These are phyloP conservation scores for Drosophila histrio DNA, from an alignment of 2,888 invertebrate species.

Conservation along the genomic window DNA sequence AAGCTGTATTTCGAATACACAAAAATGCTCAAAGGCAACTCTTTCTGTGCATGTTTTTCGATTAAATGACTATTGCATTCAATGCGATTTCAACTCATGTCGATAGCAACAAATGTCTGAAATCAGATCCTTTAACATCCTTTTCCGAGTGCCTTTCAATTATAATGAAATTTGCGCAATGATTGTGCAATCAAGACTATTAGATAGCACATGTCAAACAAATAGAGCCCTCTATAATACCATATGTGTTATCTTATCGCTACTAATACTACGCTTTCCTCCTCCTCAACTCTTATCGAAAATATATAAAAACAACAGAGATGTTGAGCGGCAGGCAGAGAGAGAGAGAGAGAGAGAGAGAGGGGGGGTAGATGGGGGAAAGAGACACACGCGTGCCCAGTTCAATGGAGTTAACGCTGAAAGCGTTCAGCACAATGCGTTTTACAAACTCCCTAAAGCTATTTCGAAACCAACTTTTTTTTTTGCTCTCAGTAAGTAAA, in stretches of 20 bases:
- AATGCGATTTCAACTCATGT: not conserved
- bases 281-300: constrained; percentile 23
- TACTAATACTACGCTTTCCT: constrained; percentile 43
- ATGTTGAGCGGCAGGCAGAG: not conserved
- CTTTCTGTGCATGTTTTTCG: not conserved
- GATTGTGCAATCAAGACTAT: constrained; percentile 72
- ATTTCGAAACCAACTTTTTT: constrained; percentile 63
- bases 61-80: not conserved
- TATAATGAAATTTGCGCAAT: constrained; percentile 62
- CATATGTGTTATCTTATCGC: constrained; percentile 64
- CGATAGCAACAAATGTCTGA: not conserved
- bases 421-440: constrained; percentile 66
- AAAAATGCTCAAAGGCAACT: not conserved
- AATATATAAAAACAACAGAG: constrained; percentile 29
- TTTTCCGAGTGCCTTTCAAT: constrained; percentile 58
- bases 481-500: not conserved
- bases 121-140: constrained; percentile 17
- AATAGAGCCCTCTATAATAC: constrained; percentile 34
- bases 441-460: constrained; percentile 72
- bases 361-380: not conserved
- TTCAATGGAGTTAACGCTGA: constrained; percentile 73
- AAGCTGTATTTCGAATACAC: too few relatives aligned
- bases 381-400: constrained; percentile 58
- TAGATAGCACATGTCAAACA: constrained; percentile 73
- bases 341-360: not conserved